Evolutionary conservation across 2,113 vertebrate species (phyloP), one percentile per base, ranked within the genome.

Genomic region (Lophotis ruficrista): DNA sequence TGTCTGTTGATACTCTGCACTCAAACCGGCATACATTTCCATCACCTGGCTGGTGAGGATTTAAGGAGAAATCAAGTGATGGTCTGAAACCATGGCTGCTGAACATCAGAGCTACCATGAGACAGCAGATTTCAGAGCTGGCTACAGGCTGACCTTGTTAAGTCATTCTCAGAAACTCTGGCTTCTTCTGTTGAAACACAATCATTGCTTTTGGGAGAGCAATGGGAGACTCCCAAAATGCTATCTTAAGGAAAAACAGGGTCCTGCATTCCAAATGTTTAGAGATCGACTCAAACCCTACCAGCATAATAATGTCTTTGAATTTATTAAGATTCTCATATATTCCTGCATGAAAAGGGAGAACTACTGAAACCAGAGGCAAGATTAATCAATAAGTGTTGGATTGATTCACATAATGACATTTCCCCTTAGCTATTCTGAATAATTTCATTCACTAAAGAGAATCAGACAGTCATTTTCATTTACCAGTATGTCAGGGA

Each of bases 371-470:
- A 87, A 81, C 22, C 48, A 87, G 45, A 83, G 35, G 56, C 22
- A 90, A 72, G 30, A 84, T 92, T 88, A 83, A 70, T 81, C 93
- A 64, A 23, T 61, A 91, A 82, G 12, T 56, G 12, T 65, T 85
- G 27, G 48, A 84, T 18, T 87, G 66, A 82, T 89, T 92, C 81
- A 88, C 16, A 60, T 76, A 85, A 87, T 64, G 68, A 62, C 76
- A 93, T 93, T 96, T 88, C 65, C 61, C 65, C n/a, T 88, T 62
- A 94, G 64, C 69, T 79, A 53, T 76, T 93, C 71, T 77, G 66
- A 96, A 94, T 82, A 64, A 91, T 89, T 97, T 96, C 45, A 73
- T 96, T 96, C 71, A 81, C 16, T 20, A 86, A 86, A 84, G 48
- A 89, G 88, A 93, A 90, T 72, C 31, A 87, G 57, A 76, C 12